Evolutionary conservation across 2,888 invertebrate genomes (phyloP).

Genomic region (Didymodactylos carnosus): DNA sequence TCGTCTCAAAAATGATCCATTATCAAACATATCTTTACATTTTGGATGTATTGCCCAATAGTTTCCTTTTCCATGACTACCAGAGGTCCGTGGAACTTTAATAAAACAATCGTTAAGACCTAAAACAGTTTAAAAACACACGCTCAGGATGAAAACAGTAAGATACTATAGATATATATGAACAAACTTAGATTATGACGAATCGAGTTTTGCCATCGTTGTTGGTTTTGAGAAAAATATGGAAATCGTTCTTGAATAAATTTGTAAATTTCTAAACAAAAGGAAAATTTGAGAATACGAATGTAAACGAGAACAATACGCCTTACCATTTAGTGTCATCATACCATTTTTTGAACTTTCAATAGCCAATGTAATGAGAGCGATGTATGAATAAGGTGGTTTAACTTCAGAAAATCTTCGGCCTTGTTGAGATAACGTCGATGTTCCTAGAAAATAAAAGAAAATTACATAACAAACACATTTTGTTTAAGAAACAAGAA

Average conservation of each 20-base stretch:
- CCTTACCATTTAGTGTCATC: constrained; percentile 16
- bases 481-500: neutral
- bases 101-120: too few relatives aligned
- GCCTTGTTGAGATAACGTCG: constrained; percentile 26
- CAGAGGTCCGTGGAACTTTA: constrained; percentile 20
- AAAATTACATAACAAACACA: neutral
- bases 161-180: too few relatives aligned
- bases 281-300: neutral
- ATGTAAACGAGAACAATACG: too few relatives aligned
- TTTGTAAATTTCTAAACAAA: constrained; percentile 16
- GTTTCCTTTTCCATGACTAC: constrained; percentile 22
- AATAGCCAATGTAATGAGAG: constrained; percentile 19
- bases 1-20: constrained; percentile 31
- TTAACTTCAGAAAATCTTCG: constrained; percentile 24
- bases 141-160: too few relatives aligned
- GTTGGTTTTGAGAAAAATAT: constrained; percentile 19
- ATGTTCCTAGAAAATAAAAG: constrained; percentile 17
- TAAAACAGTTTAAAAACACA: constrained; percentile 20
- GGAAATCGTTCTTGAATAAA: constrained; percentile 20
- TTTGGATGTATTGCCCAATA: constrained; percentile 34
- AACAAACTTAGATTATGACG: constrained; percentile 20
- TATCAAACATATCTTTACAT: constrained; percentile 34
- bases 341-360: constrained; percentile 17
- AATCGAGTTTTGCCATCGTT: constrained; percentile 21
- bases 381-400: constrained; percentile 20